Evolutionary conservation across 1,140 invertebrate species (phyloP).

Genomic region (Amphibalanus amphitrite): DNA sequence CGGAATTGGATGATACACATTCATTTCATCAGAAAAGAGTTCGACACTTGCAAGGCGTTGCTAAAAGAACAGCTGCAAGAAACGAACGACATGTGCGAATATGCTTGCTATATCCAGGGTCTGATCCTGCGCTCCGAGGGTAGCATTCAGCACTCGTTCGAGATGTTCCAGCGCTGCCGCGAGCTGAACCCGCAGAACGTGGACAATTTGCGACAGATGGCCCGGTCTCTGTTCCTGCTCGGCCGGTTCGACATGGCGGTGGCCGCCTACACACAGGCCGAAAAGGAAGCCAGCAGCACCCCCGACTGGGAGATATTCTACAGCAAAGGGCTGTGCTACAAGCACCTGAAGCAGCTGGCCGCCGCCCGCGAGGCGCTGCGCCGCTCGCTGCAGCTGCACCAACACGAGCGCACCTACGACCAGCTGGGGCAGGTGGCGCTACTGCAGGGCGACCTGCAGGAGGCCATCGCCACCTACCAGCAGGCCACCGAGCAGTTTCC

Average conservation of each 20-base stretch:
- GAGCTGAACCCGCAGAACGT: constrained; percentile 51
- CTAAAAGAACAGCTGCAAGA: constrained; percentile 52
- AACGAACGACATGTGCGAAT: constrained; percentile 56
- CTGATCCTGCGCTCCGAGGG: constrained; percentile 60
- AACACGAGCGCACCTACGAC: constrained; percentile 50
- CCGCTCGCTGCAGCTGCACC: constrained; percentile 48
- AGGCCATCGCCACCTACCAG: constrained; percentile 50
- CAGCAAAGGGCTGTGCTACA: constrained; percentile 46
- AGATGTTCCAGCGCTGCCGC: constrained; percentile 58
- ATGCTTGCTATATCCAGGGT: constrained; percentile 65
- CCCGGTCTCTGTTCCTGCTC: constrained; percentile 58
- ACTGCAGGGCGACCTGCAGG: constrained; percentile 45
- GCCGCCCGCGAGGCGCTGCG: constrained; percentile 51
- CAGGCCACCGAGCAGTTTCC: constrained; percentile 50
- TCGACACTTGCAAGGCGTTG: constrained; percentile 48
- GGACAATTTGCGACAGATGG: constrained; percentile 64
- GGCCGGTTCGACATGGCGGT: constrained; percentile 53
- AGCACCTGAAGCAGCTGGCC: constrained; percentile 34
- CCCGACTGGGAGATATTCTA: constrained; percentile 51
- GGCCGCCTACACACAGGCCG: constrained; percentile 58
- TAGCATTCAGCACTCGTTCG: constrained; percentile 59
- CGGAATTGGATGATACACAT: constrained; percentile 71
- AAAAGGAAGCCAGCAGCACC: constrained; percentile 34
- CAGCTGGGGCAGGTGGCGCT: constrained; percentile 51
- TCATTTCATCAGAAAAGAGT: constrained; percentile 65